Percentiles rank a stretch among this genome's conserved stretches.
Conservation (phyloP, 2,113 vertebrate species). For the Bubalus kerabau region DNA sequence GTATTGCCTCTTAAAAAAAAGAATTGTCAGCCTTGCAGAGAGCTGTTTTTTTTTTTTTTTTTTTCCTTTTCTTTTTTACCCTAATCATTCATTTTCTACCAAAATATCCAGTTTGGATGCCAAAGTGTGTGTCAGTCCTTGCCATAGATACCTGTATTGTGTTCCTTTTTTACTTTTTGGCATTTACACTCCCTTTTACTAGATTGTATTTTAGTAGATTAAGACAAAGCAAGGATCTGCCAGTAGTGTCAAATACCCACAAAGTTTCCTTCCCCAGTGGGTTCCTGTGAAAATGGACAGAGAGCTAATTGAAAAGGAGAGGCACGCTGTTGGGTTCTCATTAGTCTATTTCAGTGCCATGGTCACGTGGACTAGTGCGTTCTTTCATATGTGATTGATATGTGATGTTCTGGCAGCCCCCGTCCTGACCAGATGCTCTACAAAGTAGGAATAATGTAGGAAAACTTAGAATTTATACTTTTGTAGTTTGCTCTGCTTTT, state of each 20-base stretch:
- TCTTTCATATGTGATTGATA: constrained; percentile 38
- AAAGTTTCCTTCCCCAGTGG: not conserved
- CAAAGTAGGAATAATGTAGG: constrained; percentile 61
- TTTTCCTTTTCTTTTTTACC: not conserved
- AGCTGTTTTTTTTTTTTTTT: not conserved
- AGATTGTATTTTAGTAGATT: not conserved
- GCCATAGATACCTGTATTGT: not conserved
- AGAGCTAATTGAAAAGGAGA: constrained; percentile 36
- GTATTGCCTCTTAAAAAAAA: not conserved
- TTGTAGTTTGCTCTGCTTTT: constrained; percentile 77
- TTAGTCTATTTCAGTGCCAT: not conserved
- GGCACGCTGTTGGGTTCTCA: not conserved
- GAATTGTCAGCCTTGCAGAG: not conserved
- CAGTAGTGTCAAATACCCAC: not conserved
- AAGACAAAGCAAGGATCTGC: not conserved
- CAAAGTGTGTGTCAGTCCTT: not conserved
- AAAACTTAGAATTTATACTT: constrained; percentile 77
- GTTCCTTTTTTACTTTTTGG: not conserved
- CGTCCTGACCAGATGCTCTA: constrained; percentile 49
- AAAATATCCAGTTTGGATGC: not conserved
- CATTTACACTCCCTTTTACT: not conserved
- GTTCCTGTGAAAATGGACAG: not conserved
- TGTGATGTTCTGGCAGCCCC: not conserved
- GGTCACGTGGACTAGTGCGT: not conserved
- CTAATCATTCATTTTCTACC: not conserved